Evolutionary conservation across 2,113 vertebrate genomes (phyloP).

Genomic region (Gymnorhina tibicen): DNA sequence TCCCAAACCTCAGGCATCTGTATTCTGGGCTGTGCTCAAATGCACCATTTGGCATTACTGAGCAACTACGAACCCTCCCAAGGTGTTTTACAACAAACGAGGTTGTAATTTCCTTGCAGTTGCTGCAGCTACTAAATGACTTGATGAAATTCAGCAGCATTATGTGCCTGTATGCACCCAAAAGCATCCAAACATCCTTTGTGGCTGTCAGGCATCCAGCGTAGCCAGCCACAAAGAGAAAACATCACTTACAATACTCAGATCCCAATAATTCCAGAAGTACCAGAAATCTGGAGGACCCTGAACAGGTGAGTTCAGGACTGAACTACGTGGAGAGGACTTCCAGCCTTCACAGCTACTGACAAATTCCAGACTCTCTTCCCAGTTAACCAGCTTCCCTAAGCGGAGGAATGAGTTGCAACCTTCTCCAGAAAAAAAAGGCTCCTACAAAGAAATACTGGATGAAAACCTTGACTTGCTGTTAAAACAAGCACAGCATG

Average conservation of each 20-base stretch:
- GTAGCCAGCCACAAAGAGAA: background rate
- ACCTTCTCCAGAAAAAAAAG: background rate
- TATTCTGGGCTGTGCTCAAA: background rate
- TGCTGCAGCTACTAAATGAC: background rate
- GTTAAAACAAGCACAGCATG: background rate
- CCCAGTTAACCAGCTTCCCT: background rate
- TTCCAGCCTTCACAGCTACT: background rate
- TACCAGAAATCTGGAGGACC: background rate
- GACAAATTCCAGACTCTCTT: background rate
- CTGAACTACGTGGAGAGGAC: background rate
- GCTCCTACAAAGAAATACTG: background rate
- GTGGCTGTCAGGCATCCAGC: background rate
- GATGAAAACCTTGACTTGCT: background rate
- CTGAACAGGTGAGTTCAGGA: fast-evolving
- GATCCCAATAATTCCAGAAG: background rate
- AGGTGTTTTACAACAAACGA: background rate
- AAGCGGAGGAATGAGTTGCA: background rate
- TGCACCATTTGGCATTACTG: background rate
- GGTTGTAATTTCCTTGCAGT: background rate
- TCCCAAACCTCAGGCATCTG: background rate
- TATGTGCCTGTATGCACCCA: background rate
- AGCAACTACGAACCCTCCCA: background rate
- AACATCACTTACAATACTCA: background rate
- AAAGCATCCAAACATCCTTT: background rate
- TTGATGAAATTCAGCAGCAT: background rate